Percentiles rank a stretch among this genome's conserved stretches.
Conservation (phyloP, 2,888 invertebrate species). For the Thymelicus lineola region DNA sequence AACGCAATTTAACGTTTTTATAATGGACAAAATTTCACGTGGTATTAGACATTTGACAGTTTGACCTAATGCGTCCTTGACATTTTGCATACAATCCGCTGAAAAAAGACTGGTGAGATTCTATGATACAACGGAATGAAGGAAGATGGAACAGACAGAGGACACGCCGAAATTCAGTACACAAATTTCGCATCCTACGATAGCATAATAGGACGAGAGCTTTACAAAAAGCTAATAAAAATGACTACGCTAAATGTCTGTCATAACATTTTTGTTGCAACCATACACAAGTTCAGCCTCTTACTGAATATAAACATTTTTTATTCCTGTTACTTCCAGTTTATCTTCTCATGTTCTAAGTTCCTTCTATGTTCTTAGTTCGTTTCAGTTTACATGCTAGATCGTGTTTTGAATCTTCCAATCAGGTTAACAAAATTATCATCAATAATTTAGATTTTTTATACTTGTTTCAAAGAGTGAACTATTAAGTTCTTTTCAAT, state of each 20-base stretch:
- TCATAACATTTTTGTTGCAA: constrained; percentile 29
- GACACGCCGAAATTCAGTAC: constrained; percentile 46
- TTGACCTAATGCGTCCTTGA: no score
- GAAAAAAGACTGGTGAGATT: constrained; percentile 54
- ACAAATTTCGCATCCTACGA: constrained; percentile 50
- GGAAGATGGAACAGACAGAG: constrained; percentile 73
- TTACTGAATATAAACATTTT: background rate
- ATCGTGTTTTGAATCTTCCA: background rate
- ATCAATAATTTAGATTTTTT: no score
- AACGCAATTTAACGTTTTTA: no score
- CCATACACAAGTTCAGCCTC: background rate
- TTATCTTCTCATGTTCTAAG: background rate
- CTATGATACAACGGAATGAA: constrained; percentile 59
- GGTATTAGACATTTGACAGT: no score
- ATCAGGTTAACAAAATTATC: no score
- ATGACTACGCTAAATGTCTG: constrained; percentile 20
- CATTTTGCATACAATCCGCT: no score
- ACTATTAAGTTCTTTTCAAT: no score
- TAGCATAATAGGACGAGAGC: constrained; percentile 54
- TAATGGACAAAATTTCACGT: no score
- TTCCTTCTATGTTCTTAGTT: no score
- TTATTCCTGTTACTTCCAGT: background rate
- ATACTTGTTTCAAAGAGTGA: no score
- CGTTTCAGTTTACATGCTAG: background rate
- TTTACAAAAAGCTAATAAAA: constrained; percentile 46